Conservation (phyloP, 2,888 invertebrate species). For the Chrysotoxum bicinctum region DNA sequence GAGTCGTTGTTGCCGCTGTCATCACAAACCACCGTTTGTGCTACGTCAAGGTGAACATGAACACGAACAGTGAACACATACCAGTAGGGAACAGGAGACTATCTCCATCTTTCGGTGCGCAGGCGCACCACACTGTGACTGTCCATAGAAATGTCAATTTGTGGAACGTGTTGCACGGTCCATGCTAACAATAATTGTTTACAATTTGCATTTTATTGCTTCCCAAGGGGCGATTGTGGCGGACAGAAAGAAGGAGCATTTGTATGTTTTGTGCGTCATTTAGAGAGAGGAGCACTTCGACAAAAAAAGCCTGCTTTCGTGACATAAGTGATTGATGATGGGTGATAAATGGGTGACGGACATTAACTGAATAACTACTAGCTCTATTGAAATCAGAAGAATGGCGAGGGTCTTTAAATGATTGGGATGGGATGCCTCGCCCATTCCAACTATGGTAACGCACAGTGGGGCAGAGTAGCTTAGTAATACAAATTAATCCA, state of each 20-base stretch:
- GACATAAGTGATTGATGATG: slow-evolving; percentile 68
- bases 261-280: slow-evolving; percentile 43
- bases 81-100: neutral
- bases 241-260: neutral
- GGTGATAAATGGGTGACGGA: slow-evolving; percentile 70
- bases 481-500: neutral
- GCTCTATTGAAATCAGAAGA: slow-evolving; percentile 7
- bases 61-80: slow-evolving; percentile 16
- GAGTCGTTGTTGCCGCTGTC: slow-evolving; percentile 21
- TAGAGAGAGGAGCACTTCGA: slow-evolving; percentile 1
- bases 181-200: slow-evolving; percentile 65
- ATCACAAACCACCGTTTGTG: slow-evolving; percentile 24
- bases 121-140: slow-evolving; percentile 9
- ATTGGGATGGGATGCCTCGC: slow-evolving; percentile 30
- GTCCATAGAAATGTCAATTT: slow-evolving; percentile 41
- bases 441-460: neutral
- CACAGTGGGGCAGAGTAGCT: neutral
- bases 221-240: neutral
- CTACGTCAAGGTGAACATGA: slow-evolving; percentile 53
- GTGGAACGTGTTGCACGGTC: slow-evolving; percentile 57
- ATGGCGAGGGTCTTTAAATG: neutral
- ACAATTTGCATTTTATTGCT: slow-evolving; percentile 68
- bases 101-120: slow-evolving; percentile 10
- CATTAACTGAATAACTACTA: slow-evolving; percentile 65
- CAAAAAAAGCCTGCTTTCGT: slow-evolving; percentile 30